Conservation (phyloP, 2,797 vertebrate species). For the Hoplostethus mediterraneus region DNA sequence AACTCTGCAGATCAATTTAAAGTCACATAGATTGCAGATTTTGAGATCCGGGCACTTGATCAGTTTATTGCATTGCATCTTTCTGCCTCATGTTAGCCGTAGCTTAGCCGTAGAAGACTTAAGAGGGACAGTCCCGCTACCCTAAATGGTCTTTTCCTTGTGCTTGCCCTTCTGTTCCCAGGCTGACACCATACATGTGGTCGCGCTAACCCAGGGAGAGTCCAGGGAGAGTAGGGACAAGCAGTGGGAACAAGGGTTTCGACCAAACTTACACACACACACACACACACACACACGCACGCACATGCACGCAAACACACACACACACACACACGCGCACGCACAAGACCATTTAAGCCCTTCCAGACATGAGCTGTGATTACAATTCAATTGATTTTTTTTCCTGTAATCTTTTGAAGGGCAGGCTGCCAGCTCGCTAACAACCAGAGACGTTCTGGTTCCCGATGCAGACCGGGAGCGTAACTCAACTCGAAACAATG, state of each 20-base stretch:
- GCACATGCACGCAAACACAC: constrained; percentile 6
- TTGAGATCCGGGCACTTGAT: constrained; percentile 4
- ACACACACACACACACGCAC: constrained; percentile 13
- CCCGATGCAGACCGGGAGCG: constrained; percentile 55
- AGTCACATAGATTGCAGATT: constrained; percentile 39
- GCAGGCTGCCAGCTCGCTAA: constrained; percentile 55
- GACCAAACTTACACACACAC: constrained; percentile 6
- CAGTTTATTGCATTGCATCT: constrained; percentile 10
- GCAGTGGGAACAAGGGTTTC: constrained; percentile 39
- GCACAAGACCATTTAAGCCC: constrained; percentile 53
- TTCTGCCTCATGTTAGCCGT: constrained; percentile 48
- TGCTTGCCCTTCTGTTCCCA: constrained; percentile 42
- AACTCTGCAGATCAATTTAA: constrained; percentile 33
- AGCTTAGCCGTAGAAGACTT: constrained; percentile 53
- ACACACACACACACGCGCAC: neutral
- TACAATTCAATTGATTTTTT: constrained; percentile 71
- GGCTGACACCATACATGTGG: constrained; percentile 45
- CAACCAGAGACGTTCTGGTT: constrained; percentile 57
- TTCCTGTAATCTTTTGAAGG: constrained; percentile 68
- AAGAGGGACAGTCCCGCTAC: constrained; percentile 52
- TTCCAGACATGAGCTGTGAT: constrained; percentile 63
- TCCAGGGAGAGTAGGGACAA: constrained; percentile 45
- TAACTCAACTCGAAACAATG: constrained; percentile 39
- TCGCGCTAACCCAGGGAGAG: constrained; percentile 54
- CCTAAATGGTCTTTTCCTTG: constrained; percentile 51